Evolutionary conservation across 2,888 invertebrate species (phyloP).

Genomic region (Carterocephalus palaemon): DNA sequence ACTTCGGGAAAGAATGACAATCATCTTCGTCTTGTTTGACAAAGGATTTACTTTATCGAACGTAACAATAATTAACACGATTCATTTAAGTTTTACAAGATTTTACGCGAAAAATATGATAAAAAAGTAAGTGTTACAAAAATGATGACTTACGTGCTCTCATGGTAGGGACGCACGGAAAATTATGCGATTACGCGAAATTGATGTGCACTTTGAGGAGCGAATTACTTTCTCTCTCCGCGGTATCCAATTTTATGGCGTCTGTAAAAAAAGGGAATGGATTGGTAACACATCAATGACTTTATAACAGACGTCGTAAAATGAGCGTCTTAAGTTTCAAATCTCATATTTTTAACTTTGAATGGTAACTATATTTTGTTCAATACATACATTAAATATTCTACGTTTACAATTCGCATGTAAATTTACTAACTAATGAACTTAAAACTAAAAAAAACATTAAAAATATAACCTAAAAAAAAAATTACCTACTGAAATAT

Average conservation of each 20-base stretch:
- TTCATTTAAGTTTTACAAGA: slow-evolving; percentile 17
- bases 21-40: neutral
- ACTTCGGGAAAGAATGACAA: neutral
- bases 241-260: slow-evolving; percentile 44
- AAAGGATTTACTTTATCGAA: neutral
- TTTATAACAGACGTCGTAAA: too few relatives aligned
- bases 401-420: too few relatives aligned
- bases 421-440: too few relatives aligned
- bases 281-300: slow-evolving; percentile 17
- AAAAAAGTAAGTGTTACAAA: slow-evolving; percentile 27
- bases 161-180: slow-evolving; percentile 46
- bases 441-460: too few relatives aligned
- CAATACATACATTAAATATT: too few relatives aligned
- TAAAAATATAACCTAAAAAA: too few relatives aligned
- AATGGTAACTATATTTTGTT: too few relatives aligned
- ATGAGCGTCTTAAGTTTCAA: too few relatives aligned
- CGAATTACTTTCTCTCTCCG: slow-evolving; percentile 52
- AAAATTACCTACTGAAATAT: too few relatives aligned
- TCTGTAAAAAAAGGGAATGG: slow-evolving; percentile 49
- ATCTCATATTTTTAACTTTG: too few relatives aligned
- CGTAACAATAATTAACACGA: neutral
- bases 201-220: slow-evolving; percentile 38
- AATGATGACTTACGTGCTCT: slow-evolving; percentile 44
- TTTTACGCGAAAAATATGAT: slow-evolving; percentile 21
- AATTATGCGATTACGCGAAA: slow-evolving; percentile 24